Base-by-base conservation (phyloP, 2,113 vertebrate species). In the Furnarius figulus region DNA sequence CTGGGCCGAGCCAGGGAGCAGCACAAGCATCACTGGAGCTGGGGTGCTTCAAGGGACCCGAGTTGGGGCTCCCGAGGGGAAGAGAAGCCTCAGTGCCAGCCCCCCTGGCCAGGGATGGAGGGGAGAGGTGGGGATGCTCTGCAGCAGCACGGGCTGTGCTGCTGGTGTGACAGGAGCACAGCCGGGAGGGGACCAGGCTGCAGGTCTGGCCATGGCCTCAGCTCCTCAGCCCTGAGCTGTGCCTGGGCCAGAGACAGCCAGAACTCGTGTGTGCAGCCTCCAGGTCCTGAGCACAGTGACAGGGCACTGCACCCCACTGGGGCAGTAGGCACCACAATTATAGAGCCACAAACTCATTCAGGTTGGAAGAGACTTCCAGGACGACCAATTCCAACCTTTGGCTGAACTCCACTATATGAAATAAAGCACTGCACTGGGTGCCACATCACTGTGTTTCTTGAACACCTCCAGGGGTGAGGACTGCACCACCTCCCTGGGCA, bases 371-470 rank as follows among this genome's bases (percentile, higher is more conserved):
- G 16, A 10, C 42, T n/a, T 33, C 58, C 12, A 8, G 19, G 8
- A 23, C 18, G 31, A 42, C 17, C 17, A 9, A 49, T 5, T 42
- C 14, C 35, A 25, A 5, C 17, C 3, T 19, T 6, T 23, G 35
- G 12, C 31, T 37, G 27, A 73, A 33, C 49, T 24, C 3, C 28
- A 2, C 19, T 1, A 0, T 35, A 30, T 4, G 13, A 17, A 17
- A 28, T 4, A 6, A 68, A 33, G 9, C 67, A 14, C 2, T 0
- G 85, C 28, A 3, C 40, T 6, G 28, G n/a, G 56, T 0, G 18
- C 15, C 42, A 12, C 15, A 16, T 10, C 14, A 37, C 31, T 9
- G 31, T 23, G 5, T 30, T 10, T 24, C 23, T 67, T n/a, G 49
- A 25, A 59, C 56, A 49, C 27, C 3, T 18, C 16, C 56, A 72